Conservation (phyloP, 1,140 invertebrate species). For the Drosophila punjabiensis region DNA sequence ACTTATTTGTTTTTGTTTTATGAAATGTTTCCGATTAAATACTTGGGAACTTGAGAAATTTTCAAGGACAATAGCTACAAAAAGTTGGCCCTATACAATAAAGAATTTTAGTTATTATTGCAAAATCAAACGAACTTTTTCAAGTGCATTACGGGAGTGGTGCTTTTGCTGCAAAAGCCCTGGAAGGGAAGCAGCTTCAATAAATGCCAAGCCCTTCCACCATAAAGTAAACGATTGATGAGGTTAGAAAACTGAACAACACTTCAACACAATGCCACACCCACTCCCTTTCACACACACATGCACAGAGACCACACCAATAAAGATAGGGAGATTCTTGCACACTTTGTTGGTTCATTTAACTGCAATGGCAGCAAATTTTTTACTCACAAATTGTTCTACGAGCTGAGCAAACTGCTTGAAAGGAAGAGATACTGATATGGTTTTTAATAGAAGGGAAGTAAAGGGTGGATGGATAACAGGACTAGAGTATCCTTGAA, state of each 20-base stretch:
- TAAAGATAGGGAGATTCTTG: constrained; percentile 15
- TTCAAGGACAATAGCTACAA: background rate
- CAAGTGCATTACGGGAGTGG: background rate
- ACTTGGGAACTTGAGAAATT: background rate
- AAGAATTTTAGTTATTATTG: background rate
- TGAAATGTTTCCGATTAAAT: background rate
- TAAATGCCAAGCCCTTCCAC: constrained; percentile 61
- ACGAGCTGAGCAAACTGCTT: constrained; percentile 46
- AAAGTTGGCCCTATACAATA: background rate
- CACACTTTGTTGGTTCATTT: constrained; percentile 60
- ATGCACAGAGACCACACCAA: background rate
- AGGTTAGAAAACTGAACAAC: constrained; percentile 65
- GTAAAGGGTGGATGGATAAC: background rate
- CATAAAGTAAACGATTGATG: constrained; percentile 72
- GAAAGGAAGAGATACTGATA: constrained; percentile 40
- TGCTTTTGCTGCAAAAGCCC: constrained; percentile 21
- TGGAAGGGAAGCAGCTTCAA: constrained; percentile 38
- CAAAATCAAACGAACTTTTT: background rate
- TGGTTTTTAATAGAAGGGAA: constrained; percentile 1
- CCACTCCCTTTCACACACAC: constrained; percentile 15
- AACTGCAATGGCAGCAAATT: constrained; percentile 52
- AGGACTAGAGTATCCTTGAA: background rate
- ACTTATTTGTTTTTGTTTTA: background rate
- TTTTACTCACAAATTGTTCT: constrained; percentile 51
- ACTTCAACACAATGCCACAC: constrained; percentile 55